Evolutionary conservation across 2,888 invertebrate genomes (phyloP).

Genomic region (Drosophila falleni): DNA sequence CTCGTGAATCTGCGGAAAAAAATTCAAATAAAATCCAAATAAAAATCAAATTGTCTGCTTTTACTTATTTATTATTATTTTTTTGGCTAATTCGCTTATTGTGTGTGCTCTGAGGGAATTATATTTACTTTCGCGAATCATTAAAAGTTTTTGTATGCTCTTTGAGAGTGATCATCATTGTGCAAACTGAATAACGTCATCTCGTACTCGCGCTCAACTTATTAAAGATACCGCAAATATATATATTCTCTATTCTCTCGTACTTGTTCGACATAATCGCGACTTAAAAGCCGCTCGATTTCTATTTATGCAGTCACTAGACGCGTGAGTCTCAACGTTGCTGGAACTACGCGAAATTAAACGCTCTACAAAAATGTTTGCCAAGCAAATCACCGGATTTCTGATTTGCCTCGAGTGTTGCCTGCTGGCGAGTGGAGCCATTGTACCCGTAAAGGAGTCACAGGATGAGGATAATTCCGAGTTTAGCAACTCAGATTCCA

Average conservation of each 20-base stretch:
- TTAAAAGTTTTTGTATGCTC: slow-evolving; percentile 23
- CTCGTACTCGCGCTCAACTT: slow-evolving; percentile 32
- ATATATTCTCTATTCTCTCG: slow-evolving; percentile 37
- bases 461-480: neutral
- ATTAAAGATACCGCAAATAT: slow-evolving; percentile 15
- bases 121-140: slow-evolving; percentile 29
- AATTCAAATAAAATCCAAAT: slow-evolving; percentile 11
- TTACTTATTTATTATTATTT: neutral
- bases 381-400: slow-evolving; percentile 12
- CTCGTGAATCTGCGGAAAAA: slow-evolving; percentile 4
- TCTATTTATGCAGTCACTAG: slow-evolving; percentile 59
- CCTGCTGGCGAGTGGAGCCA: slow-evolving; percentile 16
- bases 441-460: slow-evolving; percentile 25
- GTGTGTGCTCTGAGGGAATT: slow-evolving; percentile 38
- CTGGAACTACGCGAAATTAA: slow-evolving; percentile 24
- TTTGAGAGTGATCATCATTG: slow-evolving; percentile 17
- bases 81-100: slow-evolving; percentile 26
- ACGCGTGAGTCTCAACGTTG: slow-evolving; percentile 43
- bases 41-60: neutral
- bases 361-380: slow-evolving; percentile 28
- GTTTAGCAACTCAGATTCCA: slow-evolving; percentile 36
- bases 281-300: slow-evolving; percentile 63
- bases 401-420: slow-evolving; percentile 12
- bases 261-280: slow-evolving; percentile 46
- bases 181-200: slow-evolving; percentile 9